Evolutionary conservation across 2,113 vertebrate species (phyloP), one percentile per base, ranked within the genome.

Genomic region (Carassius gibelio): DNA sequence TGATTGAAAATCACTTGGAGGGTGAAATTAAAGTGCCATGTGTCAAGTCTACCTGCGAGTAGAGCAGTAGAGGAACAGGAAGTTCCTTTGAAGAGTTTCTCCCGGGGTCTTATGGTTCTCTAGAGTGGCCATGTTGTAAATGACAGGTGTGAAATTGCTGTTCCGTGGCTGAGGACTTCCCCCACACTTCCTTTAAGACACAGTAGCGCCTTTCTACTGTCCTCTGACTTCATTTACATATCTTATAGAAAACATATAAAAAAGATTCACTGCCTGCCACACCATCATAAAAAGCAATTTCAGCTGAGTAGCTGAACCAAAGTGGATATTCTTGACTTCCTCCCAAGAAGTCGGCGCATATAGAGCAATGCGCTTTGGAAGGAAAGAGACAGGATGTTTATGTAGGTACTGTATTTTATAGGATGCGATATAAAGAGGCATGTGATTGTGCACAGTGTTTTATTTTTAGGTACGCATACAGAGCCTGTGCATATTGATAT

Each of bases 231-330:
- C 81, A 88, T 88, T 90, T 88, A 83, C 83, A 88, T 87, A 84
- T 34, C 85, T 84, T 87, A 89, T 64, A 86, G 84, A 86, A 87
- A 88, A 84, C 86, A 80, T 78, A 84, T 87, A 89, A 88, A 88
- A 79, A 87, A 88, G 86, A 87, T 89, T 89, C 82, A 85, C 79
- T 72, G 84, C 74, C 84, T 61, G 79, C 23, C 84, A 87, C n/a
- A 84, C 80, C 84, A 87, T 89, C 86, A 84, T 69, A 74, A 50
- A 52, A 88, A 78, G 75, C 85, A 86, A 88, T 88, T 89, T 81
- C 79, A 38, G 52, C 82, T 30, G 66, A 83, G 80, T 68, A 79
- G 66, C 74, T 81, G 74, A 82, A 85, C n/a, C 48, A 15, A 61
- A 75, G 23, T 66, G 84, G 61, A 48, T 80, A 83, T 68, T 86